Evolutionary conservation across 1,140 invertebrate genomes (phyloP).

Genomic region (Anastatus disparis): DNA sequence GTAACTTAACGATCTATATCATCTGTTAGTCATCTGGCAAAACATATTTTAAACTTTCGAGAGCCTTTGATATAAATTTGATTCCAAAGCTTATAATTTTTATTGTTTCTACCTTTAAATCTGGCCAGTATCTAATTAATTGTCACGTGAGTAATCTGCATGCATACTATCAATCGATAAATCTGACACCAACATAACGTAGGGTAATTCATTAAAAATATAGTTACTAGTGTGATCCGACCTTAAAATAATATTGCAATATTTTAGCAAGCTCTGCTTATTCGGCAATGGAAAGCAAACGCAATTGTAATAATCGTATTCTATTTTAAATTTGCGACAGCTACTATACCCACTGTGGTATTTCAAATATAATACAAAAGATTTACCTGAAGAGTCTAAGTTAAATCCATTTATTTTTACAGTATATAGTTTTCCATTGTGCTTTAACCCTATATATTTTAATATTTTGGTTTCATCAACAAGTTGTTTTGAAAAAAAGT

Average conservation of each 20-base stretch:
- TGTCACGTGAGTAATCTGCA: not conserved
- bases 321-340: constrained; percentile 55
- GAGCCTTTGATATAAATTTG: no score
- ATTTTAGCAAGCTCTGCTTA: not conserved
- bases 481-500: constrained; percentile 40
- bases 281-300: constrained; percentile 42
- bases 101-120: no score
- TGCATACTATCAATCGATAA: constrained; percentile 2
- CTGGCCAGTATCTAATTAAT: not conserved
- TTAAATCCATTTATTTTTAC: constrained; percentile 42
- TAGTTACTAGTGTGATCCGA: constrained; percentile 25
- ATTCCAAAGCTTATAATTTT: no score
- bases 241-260: not conserved
- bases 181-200: no score
- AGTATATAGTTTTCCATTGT: constrained; percentile 26
- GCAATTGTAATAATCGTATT: constrained; percentile 41
- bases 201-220: constrained; percentile 26
- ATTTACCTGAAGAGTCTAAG: constrained; percentile 60
- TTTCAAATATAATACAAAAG: constrained; percentile 55
- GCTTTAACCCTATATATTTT: constrained; percentile 31
- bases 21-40: no score
- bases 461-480: constrained; percentile 42
- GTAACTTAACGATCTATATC: no score
- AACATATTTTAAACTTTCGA: no score
- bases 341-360: constrained; percentile 53